phyloP scores from a whole-genome alignment of 30 jellyfish, hydroid and myxozoan genomes.

The Turritopsis dohrnii region DNA sequence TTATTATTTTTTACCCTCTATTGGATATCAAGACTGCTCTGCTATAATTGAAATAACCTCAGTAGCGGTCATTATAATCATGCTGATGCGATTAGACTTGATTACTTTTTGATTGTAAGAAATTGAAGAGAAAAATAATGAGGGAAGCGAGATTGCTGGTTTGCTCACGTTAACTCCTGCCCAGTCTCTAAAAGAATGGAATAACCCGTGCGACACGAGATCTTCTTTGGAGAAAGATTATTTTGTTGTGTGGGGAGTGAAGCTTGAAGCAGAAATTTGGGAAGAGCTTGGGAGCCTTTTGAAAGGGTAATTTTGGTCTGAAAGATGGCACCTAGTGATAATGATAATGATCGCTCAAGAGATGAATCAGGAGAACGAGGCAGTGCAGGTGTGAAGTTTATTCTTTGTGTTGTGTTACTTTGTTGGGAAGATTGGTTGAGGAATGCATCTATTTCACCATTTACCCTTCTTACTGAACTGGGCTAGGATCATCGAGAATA shows the following conservation, averaged over 20 bases:
- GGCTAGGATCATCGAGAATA: no score
- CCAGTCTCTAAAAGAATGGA: not conserved
- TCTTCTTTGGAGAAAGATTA: not conserved
- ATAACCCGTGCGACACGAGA: not conserved
- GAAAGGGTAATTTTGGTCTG: constrained; percentile 18
- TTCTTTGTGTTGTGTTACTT: no score
- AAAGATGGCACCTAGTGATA: constrained; percentile 33
- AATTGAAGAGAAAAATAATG: not conserved
- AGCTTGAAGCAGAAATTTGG: not conserved
- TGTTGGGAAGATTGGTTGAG: no score
- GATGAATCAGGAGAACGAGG: constrained; percentile 31
- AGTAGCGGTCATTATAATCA: not conserved
- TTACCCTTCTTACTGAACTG: no score
- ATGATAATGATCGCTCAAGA: constrained; percentile 24
- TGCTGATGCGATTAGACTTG: not conserved
- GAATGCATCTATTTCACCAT: no score
- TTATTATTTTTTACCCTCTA: not conserved
- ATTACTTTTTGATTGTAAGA: not conserved
- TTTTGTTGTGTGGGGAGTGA: not conserved
- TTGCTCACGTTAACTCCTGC: not conserved
- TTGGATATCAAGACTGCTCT: not conserved
- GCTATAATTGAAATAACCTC: not conserved
- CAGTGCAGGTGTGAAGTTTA: not conserved
- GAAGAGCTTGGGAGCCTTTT: constrained; percentile 10
- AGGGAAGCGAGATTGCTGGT: not conserved